These are phyloP conservation scores for Xylocampa areola DNA, from an alignment of 2,888 invertebrate genomes.

Conservation along the genomic window DNA sequence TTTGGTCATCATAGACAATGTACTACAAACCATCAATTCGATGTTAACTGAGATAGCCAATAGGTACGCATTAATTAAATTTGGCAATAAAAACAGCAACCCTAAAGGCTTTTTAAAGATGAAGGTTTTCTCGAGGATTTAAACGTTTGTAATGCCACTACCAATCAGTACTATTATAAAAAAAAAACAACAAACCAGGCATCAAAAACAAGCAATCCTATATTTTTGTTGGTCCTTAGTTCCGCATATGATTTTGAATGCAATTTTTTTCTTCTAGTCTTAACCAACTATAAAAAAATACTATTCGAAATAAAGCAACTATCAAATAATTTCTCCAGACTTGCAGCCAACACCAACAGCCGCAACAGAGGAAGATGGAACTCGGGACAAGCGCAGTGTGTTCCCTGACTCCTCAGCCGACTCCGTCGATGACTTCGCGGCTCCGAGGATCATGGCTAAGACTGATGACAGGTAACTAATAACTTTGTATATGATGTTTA, in stretches of 20 bases:
- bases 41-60: too few species aligned
- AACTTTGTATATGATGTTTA: not conserved
- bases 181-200: too few species aligned
- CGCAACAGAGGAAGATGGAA: conserved; percentile 43
- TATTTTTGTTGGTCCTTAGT: not conserved
- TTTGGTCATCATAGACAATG: too few species aligned
- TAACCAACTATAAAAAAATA: not conserved
- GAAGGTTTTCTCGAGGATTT: too few species aligned
- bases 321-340: conserved; percentile 31
- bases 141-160: too few species aligned
- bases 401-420: conserved; percentile 71
- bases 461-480: conserved; percentile 74
- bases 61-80: too few species aligned
- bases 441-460: conserved; percentile 71
- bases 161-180: too few species aligned
- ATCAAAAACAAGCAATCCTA: too few species aligned
- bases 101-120: too few species aligned
- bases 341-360: conserved; percentile 25
- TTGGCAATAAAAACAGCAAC: too few species aligned
- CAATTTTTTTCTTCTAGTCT: not conserved
- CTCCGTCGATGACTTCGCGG: conserved; percentile 68
- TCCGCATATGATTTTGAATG: not conserved
- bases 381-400: conserved; percentile 79
- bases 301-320: too few species aligned
- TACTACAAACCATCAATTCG: too few species aligned